Evolutionary conservation across 2,797 vertebrate species (phyloP).

Genomic region (Xiphorhynchus erythropygius): DNA sequence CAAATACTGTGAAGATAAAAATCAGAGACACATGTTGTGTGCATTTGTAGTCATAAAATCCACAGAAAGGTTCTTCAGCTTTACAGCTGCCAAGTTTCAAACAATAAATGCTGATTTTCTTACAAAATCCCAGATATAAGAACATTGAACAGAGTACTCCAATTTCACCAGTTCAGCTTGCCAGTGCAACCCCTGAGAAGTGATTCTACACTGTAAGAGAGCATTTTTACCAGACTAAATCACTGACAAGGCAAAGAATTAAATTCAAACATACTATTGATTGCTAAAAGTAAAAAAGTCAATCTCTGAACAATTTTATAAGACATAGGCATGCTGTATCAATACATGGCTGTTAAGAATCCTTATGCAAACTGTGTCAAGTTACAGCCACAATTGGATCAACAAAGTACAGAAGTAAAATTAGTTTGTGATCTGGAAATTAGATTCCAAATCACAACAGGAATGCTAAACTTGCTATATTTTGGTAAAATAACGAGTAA

Average conservation of each 20-base stretch:
- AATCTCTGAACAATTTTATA: constrained; percentile 57
- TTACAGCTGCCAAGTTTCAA: not conserved
- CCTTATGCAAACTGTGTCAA: constrained; percentile 53
- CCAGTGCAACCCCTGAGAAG: constrained; percentile 74
- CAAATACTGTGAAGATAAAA: not conserved
- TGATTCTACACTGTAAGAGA: constrained; percentile 61
- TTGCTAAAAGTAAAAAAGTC: constrained; percentile 59
- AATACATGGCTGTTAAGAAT: constrained; percentile 51
- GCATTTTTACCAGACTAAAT: constrained; percentile 64
- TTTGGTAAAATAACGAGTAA: constrained; percentile 49
- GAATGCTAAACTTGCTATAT: constrained; percentile 9
- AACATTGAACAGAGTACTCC: not conserved
- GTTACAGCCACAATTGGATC: constrained; percentile 52
- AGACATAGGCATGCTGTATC: constrained; percentile 58
- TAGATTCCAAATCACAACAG: constrained; percentile 18
- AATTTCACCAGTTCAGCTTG: constrained; percentile 48
- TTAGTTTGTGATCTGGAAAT: constrained; percentile 27
- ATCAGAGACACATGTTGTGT: not conserved
- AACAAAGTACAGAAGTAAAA: constrained; percentile 42
- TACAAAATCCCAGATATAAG: not conserved
- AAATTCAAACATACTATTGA: constrained; percentile 44
- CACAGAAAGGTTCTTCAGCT: not conserved
- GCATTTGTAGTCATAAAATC: not conserved
- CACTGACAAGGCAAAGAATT: constrained; percentile 62
- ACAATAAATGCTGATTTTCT: not conserved